Base-by-base conservation (phyloP, 2,888 invertebrate species). In the Lacanobia oleracea region DNA sequence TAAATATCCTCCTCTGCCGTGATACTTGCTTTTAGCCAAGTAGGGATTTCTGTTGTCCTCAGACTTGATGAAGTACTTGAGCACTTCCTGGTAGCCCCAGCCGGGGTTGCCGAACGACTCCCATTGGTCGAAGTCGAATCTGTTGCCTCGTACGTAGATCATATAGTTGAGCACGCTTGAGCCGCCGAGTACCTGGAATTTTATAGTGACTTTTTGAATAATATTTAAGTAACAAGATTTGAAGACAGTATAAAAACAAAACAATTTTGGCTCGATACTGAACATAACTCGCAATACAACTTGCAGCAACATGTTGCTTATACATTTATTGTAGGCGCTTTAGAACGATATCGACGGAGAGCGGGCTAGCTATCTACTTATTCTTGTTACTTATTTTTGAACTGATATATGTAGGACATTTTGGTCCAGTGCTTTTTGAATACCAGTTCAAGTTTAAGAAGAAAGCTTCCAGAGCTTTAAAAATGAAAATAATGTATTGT, bases 21-120 rank as follows among this genome's bases (percentile, higher is more conserved):
- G 98, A 86, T 98, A 98, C 77, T 94, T 94, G 70, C 96, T 97
- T 73, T 96, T 97, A 5, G 97, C 96, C 67, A 98, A 92, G 89
- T 98, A 98, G 0, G 98, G 98, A 93, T 98, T 98, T 78, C 98
- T 97, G 92, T 98, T 98, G 91, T 98, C 98, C 91, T 98, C 98
- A 0, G 98, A 98, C 91, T 98, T 98, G 86, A 97, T 98, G 90
- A 99, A 99, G 89, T 99, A 99, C 62, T 97, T 97, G 8, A 99
- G 95, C 0, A 98, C 98, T 73, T 98, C 97, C 2, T 97, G 96
- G 93, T 98, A 99, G 0, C 97, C 97, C 99, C 99, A 99, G 9
- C 98, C 99, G 0, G 97, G 96, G 87, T 99, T 99, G 0, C 99
- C 99, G 79, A 98, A 92, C 1, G 97, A 94, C 86, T 98, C 98